Evolutionary conservation across 2,888 invertebrate genomes (phyloP).

Genomic region (Tetragonula carbonaria): DNA sequence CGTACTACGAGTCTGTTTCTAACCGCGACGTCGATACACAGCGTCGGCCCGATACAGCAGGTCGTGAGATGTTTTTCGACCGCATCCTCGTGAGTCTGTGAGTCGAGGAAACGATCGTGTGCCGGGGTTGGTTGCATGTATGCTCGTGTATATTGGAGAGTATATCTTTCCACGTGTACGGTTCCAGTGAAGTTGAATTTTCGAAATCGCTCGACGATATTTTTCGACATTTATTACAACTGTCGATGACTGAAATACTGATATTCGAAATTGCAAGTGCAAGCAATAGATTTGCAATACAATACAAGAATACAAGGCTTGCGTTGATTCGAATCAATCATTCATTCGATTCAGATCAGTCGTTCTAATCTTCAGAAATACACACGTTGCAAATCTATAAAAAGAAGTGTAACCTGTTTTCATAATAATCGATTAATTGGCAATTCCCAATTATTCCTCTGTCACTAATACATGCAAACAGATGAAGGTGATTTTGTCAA

Average conservation of each 20-base stretch:
- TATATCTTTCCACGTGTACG: background rate
- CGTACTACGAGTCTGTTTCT: background rate
- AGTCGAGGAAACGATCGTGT: background rate
- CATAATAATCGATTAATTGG: too few species aligned
- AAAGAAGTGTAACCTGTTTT: too few species aligned
- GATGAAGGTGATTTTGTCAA: background rate
- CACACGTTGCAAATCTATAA: too few species aligned
- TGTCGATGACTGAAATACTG: too few species aligned
- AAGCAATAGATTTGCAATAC: too few species aligned
- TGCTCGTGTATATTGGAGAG: background rate
- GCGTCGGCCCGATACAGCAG: background rate
- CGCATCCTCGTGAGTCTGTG: background rate
- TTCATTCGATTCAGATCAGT: too few species aligned
- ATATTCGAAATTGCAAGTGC: too few species aligned
- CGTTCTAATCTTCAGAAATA: too few species aligned
- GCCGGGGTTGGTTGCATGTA: background rate
- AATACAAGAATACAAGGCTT: too few species aligned
- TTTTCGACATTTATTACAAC: too few species aligned
- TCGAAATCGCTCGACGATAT: background rate
- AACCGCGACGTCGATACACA: background rate
- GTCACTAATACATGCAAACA: background rate
- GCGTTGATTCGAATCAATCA: too few species aligned
- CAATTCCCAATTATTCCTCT: background rate
- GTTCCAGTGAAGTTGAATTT: background rate
- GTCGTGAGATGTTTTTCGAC: background rate